phyloP scores from a whole-genome alignment of 2,888 invertebrate genomes.

The Hesperia comma region DNA sequence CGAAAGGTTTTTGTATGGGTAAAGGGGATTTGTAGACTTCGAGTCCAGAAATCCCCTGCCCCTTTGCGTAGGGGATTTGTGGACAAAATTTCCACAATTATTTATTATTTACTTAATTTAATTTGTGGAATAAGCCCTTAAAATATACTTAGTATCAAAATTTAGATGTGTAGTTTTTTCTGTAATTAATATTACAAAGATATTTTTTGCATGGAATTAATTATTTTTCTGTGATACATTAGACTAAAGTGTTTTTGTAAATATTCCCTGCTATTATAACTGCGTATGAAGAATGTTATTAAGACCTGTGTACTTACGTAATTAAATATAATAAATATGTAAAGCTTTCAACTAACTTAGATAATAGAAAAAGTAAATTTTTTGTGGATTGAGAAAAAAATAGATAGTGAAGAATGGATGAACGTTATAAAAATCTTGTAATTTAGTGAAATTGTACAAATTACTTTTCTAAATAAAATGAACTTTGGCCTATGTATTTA shows the following conservation, averaged over 20 bases:
- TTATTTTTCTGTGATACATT: constrained; percentile 83
- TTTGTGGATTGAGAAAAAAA: constrained; percentile 66
- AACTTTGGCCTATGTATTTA: constrained; percentile 79
- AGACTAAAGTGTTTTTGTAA: constrained; percentile 77
- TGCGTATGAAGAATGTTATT: constrained; percentile 58
- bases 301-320: constrained; percentile 54
- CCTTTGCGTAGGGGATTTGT: too few species aligned
- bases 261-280: constrained; percentile 65
- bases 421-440: constrained; percentile 53
- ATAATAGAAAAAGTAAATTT: constrained; percentile 49
- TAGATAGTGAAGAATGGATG: constrained; percentile 54
- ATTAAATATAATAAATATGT: constrained; percentile 50
- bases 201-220: constrained; percentile 64
- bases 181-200: constrained; percentile 8
- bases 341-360: constrained; percentile 68
- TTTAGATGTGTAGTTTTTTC: too few species aligned
- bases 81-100: too few species aligned
- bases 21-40: too few species aligned
- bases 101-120: too few species aligned
- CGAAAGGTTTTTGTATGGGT: too few species aligned
- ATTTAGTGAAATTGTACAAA: constrained; percentile 80
- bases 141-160: too few species aligned
- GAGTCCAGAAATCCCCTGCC: too few species aligned
- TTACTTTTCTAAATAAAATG: constrained; percentile 82
- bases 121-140: too few species aligned